These are phyloP conservation scores for Spheniscus mendiculus DNA, from an alignment of 2,113 vertebrate species.

Conservation along the genomic window DNA sequence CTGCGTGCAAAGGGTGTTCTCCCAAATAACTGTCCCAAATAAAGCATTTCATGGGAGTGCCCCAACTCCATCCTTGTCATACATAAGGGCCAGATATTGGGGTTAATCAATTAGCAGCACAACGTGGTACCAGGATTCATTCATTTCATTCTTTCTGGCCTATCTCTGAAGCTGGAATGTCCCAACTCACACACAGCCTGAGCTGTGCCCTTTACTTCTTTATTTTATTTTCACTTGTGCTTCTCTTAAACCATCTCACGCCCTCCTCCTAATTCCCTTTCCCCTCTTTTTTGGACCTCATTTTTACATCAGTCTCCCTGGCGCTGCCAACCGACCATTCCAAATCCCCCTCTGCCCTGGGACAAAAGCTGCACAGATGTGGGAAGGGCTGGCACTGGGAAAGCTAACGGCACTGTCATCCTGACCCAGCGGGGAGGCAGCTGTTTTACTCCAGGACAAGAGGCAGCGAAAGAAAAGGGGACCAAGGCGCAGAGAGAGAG, in stretches of 20 bases:
- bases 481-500: constrained; percentile 54
- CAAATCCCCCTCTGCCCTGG: constrained; percentile 71
- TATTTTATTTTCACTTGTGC: constrained; percentile 19
- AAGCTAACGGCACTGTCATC: constrained; percentile 69
- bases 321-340: constrained; percentile 78
- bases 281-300: constrained; percentile 49
- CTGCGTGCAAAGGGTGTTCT: accelerated
- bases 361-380: constrained; percentile 81
- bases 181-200: neutral
- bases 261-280: constrained; percentile 44
- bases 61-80: neutral
- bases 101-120: neutral
- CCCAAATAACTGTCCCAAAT: neutral
- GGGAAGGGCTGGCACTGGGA: constrained; percentile 75
- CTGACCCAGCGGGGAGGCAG: constrained; percentile 73
- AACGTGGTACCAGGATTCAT: neutral
- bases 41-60: neutral
- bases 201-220: constrained; percentile 27
- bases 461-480: constrained; percentile 69
- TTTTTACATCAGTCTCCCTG: constrained; percentile 77
- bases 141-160: neutral
- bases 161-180: neutral
- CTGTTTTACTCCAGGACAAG: constrained; percentile 66
- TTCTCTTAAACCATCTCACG: constrained; percentile 56
- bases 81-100: neutral